These are phyloP conservation scores for Enteromius viviparus DNA, from an alignment of 2,797 vertebrate species.

Conservation along the genomic window DNA sequence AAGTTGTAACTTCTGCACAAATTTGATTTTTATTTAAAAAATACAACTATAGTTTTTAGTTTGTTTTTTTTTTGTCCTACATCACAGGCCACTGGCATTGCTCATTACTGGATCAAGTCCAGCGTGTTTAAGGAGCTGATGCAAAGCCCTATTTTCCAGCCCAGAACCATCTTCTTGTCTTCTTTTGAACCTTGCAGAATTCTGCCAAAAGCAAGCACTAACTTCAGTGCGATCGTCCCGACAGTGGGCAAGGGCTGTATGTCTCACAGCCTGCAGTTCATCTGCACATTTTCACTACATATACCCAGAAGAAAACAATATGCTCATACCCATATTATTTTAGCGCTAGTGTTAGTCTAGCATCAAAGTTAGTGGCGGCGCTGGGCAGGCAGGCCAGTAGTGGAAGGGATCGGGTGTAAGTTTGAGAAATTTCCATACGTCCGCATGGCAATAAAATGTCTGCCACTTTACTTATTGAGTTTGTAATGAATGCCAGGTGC, in stretches of 20 bases:
- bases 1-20: no score
- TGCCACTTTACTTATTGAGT: conserved; percentile 82
- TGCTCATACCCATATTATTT: conserved; percentile 71
- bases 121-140: neutral
- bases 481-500: conserved; percentile 81
- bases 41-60: neutral
- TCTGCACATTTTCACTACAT: conserved; percentile 70
- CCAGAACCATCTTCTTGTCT: conserved; percentile 3
- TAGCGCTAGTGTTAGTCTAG: conserved; percentile 65
- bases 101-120: neutral
- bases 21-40: neutral
- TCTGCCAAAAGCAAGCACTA: neutral
- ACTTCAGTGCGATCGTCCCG: neutral
- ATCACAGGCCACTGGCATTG: neutral
- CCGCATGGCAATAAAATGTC: conserved; percentile 81
- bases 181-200: neutral
- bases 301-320: conserved; percentile 70
- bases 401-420: conserved; percentile 63
- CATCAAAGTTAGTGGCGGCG: neutral
- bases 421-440: conserved; percentile 80
- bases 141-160: neutral
- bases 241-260: neutral
- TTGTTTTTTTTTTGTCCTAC: neutral
- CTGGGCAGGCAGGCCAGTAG: conserved; percentile 45
- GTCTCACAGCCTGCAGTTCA: conserved; percentile 62